Percentiles rank a stretch among this genome's conserved stretches.
These are phyloP conservation scores for Cinara cedri DNA, from an alignment of 2,888 invertebrate species.

Conservation along the genomic window DNA sequence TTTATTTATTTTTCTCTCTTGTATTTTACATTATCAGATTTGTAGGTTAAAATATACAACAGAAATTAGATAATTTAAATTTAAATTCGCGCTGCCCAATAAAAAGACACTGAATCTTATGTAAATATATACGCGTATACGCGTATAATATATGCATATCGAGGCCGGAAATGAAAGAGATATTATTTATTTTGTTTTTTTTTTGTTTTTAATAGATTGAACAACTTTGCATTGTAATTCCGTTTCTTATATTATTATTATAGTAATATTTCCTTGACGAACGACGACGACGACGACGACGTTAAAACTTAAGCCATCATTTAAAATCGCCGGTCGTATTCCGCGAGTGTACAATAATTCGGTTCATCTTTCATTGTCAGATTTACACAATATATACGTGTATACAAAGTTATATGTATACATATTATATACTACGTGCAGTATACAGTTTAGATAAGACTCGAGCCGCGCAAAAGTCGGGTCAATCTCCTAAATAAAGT, in stretches of 20 bases:
- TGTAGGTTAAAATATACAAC: conserved; percentile 29
- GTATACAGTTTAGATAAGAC: conserved; percentile 2
- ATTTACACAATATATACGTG: no score
- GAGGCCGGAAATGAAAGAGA: not conserved
- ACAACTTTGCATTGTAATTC: not conserved
- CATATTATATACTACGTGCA: not conserved
- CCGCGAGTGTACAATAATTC: not conserved
- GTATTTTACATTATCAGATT: conserved; percentile 35
- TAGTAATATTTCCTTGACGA: conserved; percentile 11
- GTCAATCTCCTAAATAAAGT: conserved; percentile 16
- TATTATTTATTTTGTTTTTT: no score
- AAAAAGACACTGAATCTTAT: conserved; percentile 26
- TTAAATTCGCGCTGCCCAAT: conserved; percentile 22
- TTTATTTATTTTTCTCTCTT: not conserved
- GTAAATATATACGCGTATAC: not conserved
- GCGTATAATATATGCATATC: conserved; percentile 1
- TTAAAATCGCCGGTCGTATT: not conserved
- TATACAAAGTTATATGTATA: not conserved
- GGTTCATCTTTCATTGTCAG: conserved; percentile 2
- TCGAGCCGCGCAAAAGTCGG: not conserved
- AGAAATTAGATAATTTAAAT: conserved; percentile 36
- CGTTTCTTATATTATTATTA: not conserved
- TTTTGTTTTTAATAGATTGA: conserved; percentile 12
- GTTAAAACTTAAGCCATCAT: conserved; percentile 1
- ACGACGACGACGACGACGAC: no score